These are phyloP conservation scores for Xiphophorus hellerii DNA, from an alignment of 2,113 vertebrate genomes.

Conservation along the genomic window DNA sequence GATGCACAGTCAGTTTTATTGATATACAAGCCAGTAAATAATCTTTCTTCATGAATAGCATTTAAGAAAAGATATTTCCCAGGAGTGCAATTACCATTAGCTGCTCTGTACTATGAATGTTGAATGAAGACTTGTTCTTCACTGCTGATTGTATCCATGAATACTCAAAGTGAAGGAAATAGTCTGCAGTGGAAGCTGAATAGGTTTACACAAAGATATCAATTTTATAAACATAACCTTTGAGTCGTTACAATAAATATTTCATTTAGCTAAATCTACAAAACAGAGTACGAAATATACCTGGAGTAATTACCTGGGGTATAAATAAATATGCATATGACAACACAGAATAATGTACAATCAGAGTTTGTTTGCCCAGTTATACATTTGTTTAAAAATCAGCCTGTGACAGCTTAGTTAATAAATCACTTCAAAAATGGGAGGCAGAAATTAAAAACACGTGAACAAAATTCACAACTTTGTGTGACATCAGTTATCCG, in stretches of 20 bases:
- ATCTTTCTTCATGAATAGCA: slow-evolving; percentile 79
- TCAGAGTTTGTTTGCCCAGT: slow-evolving; percentile 52
- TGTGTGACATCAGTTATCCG: slow-evolving; percentile 37
- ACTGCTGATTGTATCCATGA: slow-evolving; percentile 31
- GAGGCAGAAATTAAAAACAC: slow-evolving; percentile 20
- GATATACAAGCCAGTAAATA: slow-evolving; percentile 85
- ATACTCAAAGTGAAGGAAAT: slow-evolving; percentile 75
- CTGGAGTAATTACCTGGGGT: slow-evolving; percentile 61
- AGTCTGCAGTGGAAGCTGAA: slow-evolving; percentile 76
- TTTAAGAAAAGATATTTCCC: slow-evolving; percentile 71
- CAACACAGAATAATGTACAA: slow-evolving; percentile 37
- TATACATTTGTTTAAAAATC: slow-evolving; percentile 32
- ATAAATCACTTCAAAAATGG: slow-evolving; percentile 29
- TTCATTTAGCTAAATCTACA: slow-evolving; percentile 65
- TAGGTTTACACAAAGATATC: slow-evolving; percentile 83
- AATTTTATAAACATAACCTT: slow-evolving; percentile 52
- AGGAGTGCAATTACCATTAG: slow-evolving; percentile 58
- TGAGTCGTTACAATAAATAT: slow-evolving; percentile 76
- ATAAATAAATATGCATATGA: slow-evolving; percentile 49
- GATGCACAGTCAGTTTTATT: slow-evolving; percentile 91
- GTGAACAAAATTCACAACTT: slow-evolving; percentile 22
- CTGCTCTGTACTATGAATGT: slow-evolving; percentile 46
- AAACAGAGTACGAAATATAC: slow-evolving; percentile 57
- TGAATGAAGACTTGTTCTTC: slow-evolving; percentile 35
- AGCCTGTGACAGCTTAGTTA: slow-evolving; percentile 24